A percentile compares a stretch with the other conserved stretches of the same genome.
phyloP scores from a whole-genome alignment of 2,113 vertebrate species.

The Excalfactoria chinensis region DNA sequence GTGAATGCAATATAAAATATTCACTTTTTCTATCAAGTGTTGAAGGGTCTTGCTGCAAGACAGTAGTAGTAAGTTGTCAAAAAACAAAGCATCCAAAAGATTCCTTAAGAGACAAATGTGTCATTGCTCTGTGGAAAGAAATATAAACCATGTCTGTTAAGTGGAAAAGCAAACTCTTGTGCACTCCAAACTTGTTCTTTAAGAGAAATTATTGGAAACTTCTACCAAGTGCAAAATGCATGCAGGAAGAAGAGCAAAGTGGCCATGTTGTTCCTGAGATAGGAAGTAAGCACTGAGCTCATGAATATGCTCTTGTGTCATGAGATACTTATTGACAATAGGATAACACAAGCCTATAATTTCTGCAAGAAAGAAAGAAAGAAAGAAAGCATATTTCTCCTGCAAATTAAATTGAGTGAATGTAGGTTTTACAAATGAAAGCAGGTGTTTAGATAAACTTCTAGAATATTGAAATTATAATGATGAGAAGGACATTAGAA shows the following conservation, averaged over 20 bases:
- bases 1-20: neutral
- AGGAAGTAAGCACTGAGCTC: neutral
- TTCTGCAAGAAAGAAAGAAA: neutral
- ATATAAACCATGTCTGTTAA: neutral
- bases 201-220: neutral
- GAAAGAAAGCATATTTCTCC: neutral
- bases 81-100: neutral
- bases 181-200: neutral
- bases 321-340: neutral
- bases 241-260: neutral
- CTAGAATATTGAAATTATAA: conserved; percentile 8
- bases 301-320: accelerated
- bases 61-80: neutral
- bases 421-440: neutral
- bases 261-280: neutral
- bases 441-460: neutral
- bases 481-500: neutral
- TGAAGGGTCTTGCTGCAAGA: neutral
- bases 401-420: neutral
- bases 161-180: neutral
- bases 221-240: neutral
- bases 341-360: neutral
- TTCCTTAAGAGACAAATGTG: neutral
- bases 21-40: neutral
- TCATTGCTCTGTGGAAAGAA: neutral